These are phyloP conservation scores for Crax fasciolata DNA, from an alignment of 2,797 vertebrate species.

Conservation along the genomic window DNA sequence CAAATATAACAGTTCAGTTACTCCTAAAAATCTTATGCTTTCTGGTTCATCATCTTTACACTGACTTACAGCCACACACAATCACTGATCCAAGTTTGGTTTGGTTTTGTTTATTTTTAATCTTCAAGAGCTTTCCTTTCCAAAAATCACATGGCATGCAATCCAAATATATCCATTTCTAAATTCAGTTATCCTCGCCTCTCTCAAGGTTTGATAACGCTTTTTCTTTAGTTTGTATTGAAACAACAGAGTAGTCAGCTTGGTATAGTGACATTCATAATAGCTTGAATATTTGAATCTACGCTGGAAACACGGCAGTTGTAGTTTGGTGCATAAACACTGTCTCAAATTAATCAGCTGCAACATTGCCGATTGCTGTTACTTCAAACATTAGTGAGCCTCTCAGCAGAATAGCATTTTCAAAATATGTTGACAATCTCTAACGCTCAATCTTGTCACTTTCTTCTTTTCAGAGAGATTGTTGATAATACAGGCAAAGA, in stretches of 20 bases:
- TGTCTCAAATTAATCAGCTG: neutral
- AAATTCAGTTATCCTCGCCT: neutral
- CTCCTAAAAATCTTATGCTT: neutral
- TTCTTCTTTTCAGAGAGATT: constrained; percentile 87
- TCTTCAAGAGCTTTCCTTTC: neutral
- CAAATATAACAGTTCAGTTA: neutral
- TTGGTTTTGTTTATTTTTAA: neutral
- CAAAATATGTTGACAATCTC: neutral
- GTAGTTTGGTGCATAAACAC: neutral
- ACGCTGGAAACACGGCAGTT: neutral
- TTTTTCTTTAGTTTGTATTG: neutral
- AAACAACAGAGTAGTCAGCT: neutral
- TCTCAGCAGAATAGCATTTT: neutral
- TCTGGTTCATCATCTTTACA: neutral
- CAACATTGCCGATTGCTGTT: neutral
- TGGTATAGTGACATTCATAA: neutral
- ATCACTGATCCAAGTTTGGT: neutral
- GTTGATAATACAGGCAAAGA: constrained; percentile 94
- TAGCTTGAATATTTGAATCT: neutral
- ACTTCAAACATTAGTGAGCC: neutral
- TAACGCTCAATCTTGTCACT: neutral
- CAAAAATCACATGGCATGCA: neutral
- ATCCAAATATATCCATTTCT: neutral
- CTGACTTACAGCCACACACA: neutral
- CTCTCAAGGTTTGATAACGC: neutral